Conservation (phyloP, 2,113 vertebrate species). For the Campylomormyrus tamandua region DNA sequence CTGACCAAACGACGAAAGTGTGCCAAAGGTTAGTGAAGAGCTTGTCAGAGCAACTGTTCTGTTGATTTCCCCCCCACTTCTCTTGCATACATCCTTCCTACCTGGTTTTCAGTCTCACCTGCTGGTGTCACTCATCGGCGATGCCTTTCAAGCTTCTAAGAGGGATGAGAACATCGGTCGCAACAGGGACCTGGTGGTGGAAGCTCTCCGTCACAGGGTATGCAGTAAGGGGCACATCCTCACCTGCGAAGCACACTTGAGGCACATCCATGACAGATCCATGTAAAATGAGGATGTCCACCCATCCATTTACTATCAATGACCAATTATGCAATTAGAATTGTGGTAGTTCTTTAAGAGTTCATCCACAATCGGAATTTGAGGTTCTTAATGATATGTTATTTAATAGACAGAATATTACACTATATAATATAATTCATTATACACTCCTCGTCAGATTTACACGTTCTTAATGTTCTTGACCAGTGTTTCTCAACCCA, state of each 20-base stretch:
- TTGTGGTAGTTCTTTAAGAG: not conserved
- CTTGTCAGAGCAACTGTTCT: not conserved
- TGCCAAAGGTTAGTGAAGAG: not conserved
- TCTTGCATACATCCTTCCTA: not conserved
- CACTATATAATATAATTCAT: not conserved
- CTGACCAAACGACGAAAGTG: not conserved
- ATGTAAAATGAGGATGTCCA: not conserved
- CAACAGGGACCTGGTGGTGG: constrained; percentile 58
- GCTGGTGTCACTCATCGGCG: constrained; percentile 57
- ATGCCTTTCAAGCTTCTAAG: constrained; percentile 43
- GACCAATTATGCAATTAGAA: not conserved
- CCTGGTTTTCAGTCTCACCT: constrained; percentile 49
- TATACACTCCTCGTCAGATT: not conserved
- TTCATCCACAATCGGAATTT: not conserved
- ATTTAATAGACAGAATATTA: not conserved
- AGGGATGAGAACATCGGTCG: constrained; percentile 27
- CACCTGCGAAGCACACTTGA: not conserved
- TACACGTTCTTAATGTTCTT: not conserved
- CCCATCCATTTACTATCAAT: not conserved
- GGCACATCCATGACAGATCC: not conserved
- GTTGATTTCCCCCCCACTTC: not conserved
- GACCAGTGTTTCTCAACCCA: not conserved
- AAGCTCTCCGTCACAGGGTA: constrained; percentile 63
- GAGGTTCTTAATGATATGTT: not conserved
- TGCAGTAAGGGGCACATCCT: not conserved